phyloP scores from a whole-genome alignment of 2,113 vertebrate species.

The Rhinopithecus roxellana region DNA sequence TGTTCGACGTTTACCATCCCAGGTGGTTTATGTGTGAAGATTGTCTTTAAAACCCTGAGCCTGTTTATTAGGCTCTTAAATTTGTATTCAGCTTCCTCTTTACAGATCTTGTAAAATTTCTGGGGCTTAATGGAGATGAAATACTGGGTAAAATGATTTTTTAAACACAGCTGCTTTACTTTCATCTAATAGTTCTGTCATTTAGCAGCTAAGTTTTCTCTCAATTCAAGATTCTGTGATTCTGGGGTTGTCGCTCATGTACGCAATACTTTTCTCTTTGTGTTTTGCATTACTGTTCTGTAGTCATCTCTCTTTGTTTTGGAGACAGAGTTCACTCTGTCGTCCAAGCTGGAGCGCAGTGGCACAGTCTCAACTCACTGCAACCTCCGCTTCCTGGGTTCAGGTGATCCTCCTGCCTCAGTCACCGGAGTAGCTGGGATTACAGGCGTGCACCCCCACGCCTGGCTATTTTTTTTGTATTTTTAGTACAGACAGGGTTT shows the following conservation, averaged over 20 bases:
- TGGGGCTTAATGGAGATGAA: not conserved
- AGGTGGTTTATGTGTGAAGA: not conserved
- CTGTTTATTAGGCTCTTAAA: not conserved
- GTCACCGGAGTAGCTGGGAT: too few relatives aligned
- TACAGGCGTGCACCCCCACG: too few relatives aligned
- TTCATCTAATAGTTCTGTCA: not conserved
- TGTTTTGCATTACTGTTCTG: constrained; percentile 12
- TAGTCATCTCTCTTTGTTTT: not conserved
- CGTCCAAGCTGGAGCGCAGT: too few relatives aligned
- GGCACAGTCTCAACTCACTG: too few relatives aligned
- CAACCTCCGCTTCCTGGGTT: too few relatives aligned
- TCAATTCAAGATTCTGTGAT: not conserved
- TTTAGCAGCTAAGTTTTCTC: not conserved
- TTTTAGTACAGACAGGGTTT: too few relatives aligned
- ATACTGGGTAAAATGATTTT: not conserved
- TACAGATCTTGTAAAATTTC: not conserved
- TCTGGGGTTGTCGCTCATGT: constrained; percentile 37
- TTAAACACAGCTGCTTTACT: not conserved
- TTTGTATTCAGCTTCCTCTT: constrained; percentile 39
- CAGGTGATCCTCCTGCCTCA: too few relatives aligned
- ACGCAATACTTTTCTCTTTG: not conserved
- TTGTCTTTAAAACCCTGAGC: not conserved
- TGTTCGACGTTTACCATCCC: not conserved
- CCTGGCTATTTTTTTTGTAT: too few relatives aligned
- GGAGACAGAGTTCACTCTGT: too few relatives aligned